Evolutionary conservation across 1,140 invertebrate genomes (phyloP).

Genomic region (Solenopsis invicta): DNA sequence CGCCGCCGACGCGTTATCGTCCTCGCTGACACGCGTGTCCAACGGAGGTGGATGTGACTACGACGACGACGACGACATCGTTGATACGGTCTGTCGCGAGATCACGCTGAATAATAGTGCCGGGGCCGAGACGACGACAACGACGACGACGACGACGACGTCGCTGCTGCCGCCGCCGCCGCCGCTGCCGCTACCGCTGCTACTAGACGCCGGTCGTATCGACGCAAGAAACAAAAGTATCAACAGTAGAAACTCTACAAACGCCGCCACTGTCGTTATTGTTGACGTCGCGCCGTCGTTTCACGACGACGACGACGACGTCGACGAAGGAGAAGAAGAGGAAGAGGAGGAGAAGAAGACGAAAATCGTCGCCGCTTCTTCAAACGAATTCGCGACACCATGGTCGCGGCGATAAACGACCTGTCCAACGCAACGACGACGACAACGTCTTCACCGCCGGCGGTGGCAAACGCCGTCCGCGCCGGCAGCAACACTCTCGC

Average conservation of each 20-base stretch:
- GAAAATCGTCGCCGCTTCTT: conserved; percentile 36
- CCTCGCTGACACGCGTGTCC: not conserved
- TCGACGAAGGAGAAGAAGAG: conserved; percentile 61
- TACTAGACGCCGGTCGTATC: conserved; percentile 27
- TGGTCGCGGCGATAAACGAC: conserved; percentile 87
- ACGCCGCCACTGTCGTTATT: conserved; percentile 50
- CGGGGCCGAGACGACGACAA: conserved; percentile 26
- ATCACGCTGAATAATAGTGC: conserved; percentile 27
- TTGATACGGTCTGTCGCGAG: no score
- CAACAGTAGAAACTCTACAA: not conserved
- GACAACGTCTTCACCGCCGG: conserved; percentile 51
- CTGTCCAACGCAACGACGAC: conserved; percentile 83
- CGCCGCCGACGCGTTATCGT: conserved; percentile 4
- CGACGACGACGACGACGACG: conserved; percentile 31
- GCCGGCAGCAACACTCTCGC: conserved; percentile 12
- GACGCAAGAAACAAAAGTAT: not conserved
- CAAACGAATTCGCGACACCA: conserved; percentile 77
- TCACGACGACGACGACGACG: conserved; percentile 39
- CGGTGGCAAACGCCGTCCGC: conserved; percentile 80
- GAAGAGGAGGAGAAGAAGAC: conserved; percentile 53
- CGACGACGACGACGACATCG: conserved; percentile 21
- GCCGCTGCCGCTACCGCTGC: not conserved
- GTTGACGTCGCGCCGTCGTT: conserved; percentile 28
- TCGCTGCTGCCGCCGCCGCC: no score
- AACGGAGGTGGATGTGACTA: conserved; percentile 23